Evolutionary conservation across 2,888 invertebrate species (phyloP).

Genomic region (Drepanosiphum platanoidis): DNA sequence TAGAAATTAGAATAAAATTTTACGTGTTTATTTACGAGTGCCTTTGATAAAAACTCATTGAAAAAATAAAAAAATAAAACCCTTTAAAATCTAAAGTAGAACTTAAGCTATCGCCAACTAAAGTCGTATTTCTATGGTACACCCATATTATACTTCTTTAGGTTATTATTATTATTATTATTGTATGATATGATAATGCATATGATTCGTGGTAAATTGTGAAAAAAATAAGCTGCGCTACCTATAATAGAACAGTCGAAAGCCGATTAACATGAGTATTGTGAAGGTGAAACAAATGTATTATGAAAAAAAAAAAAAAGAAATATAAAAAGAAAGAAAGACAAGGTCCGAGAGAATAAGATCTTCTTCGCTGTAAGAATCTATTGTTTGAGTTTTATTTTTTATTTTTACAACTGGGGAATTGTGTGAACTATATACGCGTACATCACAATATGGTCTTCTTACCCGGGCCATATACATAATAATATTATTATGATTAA

Average conservation of each 20-base stretch:
- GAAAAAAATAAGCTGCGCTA: constrained; percentile 19
- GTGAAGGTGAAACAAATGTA: constrained; percentile 46
- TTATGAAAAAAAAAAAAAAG: neutral
- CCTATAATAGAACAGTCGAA: constrained; percentile 11
- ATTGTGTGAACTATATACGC: constrained; percentile 25
- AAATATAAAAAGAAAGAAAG: neutral
- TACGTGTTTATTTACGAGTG: too few relatives aligned
- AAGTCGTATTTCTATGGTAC: too few relatives aligned
- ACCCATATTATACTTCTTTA: too few relatives aligned
- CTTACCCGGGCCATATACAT: neutral
- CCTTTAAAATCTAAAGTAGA: too few relatives aligned
- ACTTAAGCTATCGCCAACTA: too few relatives aligned
- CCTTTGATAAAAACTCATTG: too few relatives aligned
- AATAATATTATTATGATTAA: constrained; percentile 43
- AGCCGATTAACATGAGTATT: constrained; percentile 34
- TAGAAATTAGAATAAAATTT: too few relatives aligned
- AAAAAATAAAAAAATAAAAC: too few relatives aligned
- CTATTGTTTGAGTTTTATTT: constrained; percentile 52
- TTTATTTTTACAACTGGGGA: constrained; percentile 15
- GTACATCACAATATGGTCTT: constrained; percentile 47
- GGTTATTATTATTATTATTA: too few relatives aligned
- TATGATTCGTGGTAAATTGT: neutral
- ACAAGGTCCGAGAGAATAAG: constrained; percentile 21
- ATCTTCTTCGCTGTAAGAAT: constrained; percentile 37
- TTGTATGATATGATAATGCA: neutral